These are phyloP conservation scores for Drosophila affinis DNA, from an alignment of 2,888 invertebrate genomes.

Conservation along the genomic window DNA sequence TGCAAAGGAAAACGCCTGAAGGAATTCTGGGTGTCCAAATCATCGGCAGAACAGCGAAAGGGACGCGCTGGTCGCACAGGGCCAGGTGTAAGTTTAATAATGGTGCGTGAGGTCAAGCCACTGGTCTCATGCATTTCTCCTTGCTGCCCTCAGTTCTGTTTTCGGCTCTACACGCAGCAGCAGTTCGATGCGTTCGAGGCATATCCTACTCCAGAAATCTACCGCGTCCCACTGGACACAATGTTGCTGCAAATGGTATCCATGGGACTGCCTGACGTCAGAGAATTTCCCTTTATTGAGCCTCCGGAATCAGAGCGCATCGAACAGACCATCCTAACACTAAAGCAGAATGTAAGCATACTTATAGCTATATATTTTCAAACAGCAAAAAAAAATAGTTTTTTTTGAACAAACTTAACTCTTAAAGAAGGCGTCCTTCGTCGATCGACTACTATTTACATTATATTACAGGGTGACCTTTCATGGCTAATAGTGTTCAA, in stretches of 20 bases:
- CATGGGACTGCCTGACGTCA: conserved; percentile 95
- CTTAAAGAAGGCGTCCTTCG: too few species aligned
- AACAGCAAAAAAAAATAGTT: too few species aligned
- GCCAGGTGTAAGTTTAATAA: conserved; percentile 88
- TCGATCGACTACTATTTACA: too few species aligned
- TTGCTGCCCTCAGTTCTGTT: conserved; percentile 88
- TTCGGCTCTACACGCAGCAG: conserved; percentile 93
- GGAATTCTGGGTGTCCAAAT: conserved; percentile 98
- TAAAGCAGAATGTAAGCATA: conserved; percentile 90
- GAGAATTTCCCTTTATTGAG: conserved; percentile 97
- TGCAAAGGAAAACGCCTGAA: conserved; percentile 95
- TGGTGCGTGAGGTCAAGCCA: too few species aligned
- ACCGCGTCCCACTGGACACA: conserved; percentile 96
- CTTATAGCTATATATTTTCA: too few species aligned
- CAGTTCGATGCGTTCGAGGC: conserved; percentile 91
- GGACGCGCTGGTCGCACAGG: conserved; percentile 98
- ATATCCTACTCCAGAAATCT: conserved; percentile 96
- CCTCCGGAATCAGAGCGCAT: conserved; percentile 93
- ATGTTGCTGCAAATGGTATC: conserved; percentile 96
- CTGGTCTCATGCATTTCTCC: background rate
- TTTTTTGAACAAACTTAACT: too few species aligned
- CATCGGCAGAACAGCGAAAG: conserved; percentile 98
- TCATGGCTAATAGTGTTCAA: too few species aligned
- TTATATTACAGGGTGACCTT: too few species aligned
- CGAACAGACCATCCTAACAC: conserved; percentile 92